These are phyloP conservation scores for Rambutsinella grinnellia DNA, from an alignment of 2,888 invertebrate species.

Conservation along the genomic window DNA sequence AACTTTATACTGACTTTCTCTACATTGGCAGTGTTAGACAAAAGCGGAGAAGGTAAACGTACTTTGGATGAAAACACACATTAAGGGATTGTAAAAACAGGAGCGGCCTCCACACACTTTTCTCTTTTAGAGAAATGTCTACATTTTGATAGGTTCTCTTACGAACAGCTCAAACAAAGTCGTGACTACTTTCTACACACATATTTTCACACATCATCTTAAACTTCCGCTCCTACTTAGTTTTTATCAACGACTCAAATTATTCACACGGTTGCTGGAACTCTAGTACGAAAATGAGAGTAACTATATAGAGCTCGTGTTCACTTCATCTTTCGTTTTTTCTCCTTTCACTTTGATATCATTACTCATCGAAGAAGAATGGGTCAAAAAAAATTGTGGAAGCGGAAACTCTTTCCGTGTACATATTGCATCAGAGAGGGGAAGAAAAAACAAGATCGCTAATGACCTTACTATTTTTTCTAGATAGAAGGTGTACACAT, in stretches of 20 bases:
- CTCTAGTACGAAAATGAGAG: no score
- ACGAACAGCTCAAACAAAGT: neutral
- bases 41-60: neutral
- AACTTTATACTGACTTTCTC: no score
- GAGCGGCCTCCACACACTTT: neutral
- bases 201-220: conserved; percentile 34
- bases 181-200: conserved; percentile 21
- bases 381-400: neutral
- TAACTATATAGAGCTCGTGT: no score
- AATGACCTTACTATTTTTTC: conserved; percentile 29
- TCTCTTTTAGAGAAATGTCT: neutral
- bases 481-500: conserved; percentile 10
- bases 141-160: conserved; percentile 8
- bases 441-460: conserved; percentile 21
- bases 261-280: conserved; percentile 12
- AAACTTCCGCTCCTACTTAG: conserved; percentile 21
- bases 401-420: neutral
- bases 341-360: conserved; percentile 22
- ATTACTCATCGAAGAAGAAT: conserved; percentile 30
- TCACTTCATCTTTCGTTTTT: neutral
- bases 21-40: neutral
- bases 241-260: conserved; percentile 19
- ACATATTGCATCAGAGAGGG: neutral
- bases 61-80: conserved; percentile 1
- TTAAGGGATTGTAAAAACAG: neutral